These are phyloP conservation scores for Anodontia alba DNA, from an alignment of 2,888 invertebrate genomes.

Conservation along the genomic window DNA sequence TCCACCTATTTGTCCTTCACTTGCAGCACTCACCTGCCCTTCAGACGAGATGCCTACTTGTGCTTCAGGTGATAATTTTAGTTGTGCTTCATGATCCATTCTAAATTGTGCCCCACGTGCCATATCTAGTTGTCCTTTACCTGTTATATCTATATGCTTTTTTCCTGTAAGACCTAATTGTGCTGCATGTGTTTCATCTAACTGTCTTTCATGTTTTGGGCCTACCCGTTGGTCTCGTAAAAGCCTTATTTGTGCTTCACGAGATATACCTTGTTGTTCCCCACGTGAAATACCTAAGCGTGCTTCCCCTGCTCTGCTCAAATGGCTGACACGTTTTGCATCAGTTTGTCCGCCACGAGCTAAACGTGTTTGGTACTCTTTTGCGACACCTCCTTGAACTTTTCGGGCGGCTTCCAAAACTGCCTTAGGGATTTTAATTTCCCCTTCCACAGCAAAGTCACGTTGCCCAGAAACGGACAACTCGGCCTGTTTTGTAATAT, in stretches of 20 bases:
- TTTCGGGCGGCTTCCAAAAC: background rate
- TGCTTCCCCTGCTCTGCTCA: too few relatives aligned
- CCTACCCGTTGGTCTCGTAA: background rate
- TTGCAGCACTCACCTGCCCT: background rate
- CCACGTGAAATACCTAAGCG: too few relatives aligned
- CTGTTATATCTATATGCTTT: background rate
- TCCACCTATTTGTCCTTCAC: background rate
- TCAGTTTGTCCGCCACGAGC: too few relatives aligned
- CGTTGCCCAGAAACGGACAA: background rate
- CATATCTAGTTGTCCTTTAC: background rate
- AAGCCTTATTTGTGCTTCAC: background rate
- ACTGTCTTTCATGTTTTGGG: background rate
- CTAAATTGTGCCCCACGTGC: background rate
- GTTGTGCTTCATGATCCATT: background rate
- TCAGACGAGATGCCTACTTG: background rate
- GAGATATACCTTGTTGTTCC: background rate
- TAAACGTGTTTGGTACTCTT: too few relatives aligned
- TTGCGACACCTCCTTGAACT: background rate
- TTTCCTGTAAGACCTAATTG: background rate
- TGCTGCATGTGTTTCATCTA: background rate
- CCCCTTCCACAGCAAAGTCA: background rate
- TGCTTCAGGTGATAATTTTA: background rate
- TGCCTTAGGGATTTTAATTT: background rate
- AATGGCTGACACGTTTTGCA: too few relatives aligned
- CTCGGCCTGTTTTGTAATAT: background rate